These are phyloP conservation scores for Anguilla obscura DNA, from an alignment of 2,797 vertebrate genomes.

Conservation along the genomic window DNA sequence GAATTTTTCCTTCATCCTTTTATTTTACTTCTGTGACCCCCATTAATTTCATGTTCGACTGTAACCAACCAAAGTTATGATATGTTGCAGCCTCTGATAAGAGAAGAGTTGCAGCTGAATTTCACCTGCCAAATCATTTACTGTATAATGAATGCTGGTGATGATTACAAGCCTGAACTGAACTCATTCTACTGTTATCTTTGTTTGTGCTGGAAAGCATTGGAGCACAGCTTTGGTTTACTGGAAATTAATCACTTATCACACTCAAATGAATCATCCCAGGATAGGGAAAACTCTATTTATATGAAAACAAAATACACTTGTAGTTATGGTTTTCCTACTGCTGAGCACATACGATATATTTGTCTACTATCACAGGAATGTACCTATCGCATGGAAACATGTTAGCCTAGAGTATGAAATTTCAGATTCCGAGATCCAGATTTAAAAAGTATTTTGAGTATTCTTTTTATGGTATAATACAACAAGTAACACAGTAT, in stretches of 20 bases:
- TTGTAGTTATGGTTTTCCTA: neutral
- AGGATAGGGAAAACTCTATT: neutral
- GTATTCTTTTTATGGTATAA: neutral
- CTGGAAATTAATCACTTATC: conserved; percentile 24
- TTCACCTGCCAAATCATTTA: conserved; percentile 22
- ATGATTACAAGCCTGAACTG: conserved; percentile 2
- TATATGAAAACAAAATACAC: conserved; percentile 10
- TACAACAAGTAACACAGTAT: neutral
- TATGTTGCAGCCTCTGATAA: neutral
- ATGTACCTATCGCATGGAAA: neutral
- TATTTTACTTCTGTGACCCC: neutral
- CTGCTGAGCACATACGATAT: neutral
- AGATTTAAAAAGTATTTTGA: neutral
- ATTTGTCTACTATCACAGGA: neutral
- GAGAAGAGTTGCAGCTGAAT: neutral
- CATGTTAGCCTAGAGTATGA: neutral
- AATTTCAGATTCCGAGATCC: neutral
- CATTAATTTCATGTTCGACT: conserved; percentile 4
- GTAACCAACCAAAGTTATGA: conserved; percentile 18
- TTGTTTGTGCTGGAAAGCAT: conserved; percentile 7
- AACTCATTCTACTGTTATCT: conserved; percentile 13
- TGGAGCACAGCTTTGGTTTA: neutral
- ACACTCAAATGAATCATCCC: conserved; percentile 17
- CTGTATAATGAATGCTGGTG: conserved; percentile 3
- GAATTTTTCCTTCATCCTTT: neutral